phyloP scores from a whole-genome alignment of 2,888 invertebrate genomes.

The Phanerotoma sp. region DNA sequence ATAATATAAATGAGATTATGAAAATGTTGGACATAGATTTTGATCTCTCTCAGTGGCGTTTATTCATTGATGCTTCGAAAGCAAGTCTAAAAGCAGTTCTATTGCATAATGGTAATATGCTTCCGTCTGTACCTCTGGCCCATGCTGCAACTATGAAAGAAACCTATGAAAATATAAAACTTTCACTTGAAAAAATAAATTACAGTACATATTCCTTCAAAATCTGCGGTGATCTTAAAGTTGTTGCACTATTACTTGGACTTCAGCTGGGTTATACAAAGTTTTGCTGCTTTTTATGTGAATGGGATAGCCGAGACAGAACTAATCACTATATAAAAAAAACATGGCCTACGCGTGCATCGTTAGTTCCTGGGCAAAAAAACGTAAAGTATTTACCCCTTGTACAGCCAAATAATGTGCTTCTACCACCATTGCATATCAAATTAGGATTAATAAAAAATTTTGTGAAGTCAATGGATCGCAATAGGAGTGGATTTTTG shows the following conservation, averaged over 20 bases:
- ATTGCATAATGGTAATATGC: conserved; percentile 44
- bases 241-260: conserved; percentile 37
- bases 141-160: conserved; percentile 39
- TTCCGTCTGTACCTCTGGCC: conserved; percentile 38
- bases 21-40: background rate
- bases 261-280: conserved; percentile 42
- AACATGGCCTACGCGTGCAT: conserved; percentile 10
- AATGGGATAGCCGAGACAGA: conserved; percentile 40
- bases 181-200: conserved; percentile 31
- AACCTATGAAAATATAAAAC: conserved; percentile 29
- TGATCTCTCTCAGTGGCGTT: too few species aligned
- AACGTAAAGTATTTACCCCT: conserved; percentile 11
- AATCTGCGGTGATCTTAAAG: conserved; percentile 37
- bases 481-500: conserved; percentile 12
- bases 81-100: conserved; percentile 39
- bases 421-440: conserved; percentile 39
- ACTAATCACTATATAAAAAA: conserved; percentile 21
- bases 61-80: conserved; percentile 42
- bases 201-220: conserved; percentile 35
- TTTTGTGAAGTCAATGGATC: conserved; percentile 32
- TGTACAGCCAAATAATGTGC: conserved; percentile 16
- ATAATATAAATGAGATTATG: background rate
- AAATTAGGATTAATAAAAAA: conserved; percentile 39
- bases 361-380: conserved; percentile 8
- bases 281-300: conserved; percentile 38